These are phyloP conservation scores for Isoperla grammatica DNA, from an alignment of 2,888 invertebrate species.

Conservation along the genomic window DNA sequence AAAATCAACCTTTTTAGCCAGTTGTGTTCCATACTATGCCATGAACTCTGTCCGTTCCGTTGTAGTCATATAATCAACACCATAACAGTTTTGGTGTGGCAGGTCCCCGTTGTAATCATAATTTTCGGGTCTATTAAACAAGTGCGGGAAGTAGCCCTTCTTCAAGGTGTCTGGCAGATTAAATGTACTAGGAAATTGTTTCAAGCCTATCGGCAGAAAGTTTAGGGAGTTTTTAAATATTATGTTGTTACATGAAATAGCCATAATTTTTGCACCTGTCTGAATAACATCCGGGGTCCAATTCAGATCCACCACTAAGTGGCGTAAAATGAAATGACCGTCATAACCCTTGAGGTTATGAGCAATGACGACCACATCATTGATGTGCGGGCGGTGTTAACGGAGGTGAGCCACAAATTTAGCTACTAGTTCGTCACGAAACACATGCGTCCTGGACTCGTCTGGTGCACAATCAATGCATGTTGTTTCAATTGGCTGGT, in stretches of 20 bases:
- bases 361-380: neutral
- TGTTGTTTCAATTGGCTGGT: neutral
- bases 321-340: constrained; percentile 4
- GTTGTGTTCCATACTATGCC: neutral
- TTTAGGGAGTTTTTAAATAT: constrained; percentile 3
- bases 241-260: neutral
- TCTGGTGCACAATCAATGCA: neutral
- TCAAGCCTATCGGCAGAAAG: constrained; percentile 4
- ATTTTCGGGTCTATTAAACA: neutral
- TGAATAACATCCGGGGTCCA: neutral
- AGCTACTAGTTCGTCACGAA: neutral
- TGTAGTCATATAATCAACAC: neutral
- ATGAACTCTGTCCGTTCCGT: neutral
- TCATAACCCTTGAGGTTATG: constrained; percentile 13
- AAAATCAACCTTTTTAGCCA: neutral
- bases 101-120: neutral
- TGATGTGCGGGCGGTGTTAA: neutral
- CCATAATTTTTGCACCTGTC: neutral
- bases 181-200: neutral
- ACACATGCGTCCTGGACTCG: neutral
- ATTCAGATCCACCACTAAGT: neutral
- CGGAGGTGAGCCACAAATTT: neutral
- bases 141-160: constrained; percentile 3
- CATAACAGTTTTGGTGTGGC: neutral
- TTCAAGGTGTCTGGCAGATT: neutral